Evolutionary conservation across 2,113 vertebrate species (phyloP).

Genomic region (Scomber japonicus): DNA sequence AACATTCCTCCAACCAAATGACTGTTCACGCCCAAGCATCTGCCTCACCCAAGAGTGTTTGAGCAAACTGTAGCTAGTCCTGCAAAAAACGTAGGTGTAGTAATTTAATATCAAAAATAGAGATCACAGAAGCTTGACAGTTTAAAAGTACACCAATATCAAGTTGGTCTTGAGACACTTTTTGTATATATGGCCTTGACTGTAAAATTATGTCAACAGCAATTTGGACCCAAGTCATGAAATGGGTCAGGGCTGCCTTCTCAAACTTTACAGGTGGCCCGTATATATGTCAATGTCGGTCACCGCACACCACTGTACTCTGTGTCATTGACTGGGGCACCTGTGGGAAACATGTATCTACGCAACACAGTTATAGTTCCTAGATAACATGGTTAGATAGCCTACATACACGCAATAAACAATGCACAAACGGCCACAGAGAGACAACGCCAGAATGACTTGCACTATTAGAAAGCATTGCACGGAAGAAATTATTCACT

Average conservation of each 20-base stretch:
- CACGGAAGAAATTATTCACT: neutral
- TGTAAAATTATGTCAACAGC: slow-evolving; percentile 18
- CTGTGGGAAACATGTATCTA: slow-evolving; percentile 46
- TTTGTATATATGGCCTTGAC: neutral
- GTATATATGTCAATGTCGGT: slow-evolving; percentile 26
- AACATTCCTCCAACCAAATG: neutral
- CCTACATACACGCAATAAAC: slow-evolving; percentile 40
- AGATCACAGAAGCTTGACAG: neutral
- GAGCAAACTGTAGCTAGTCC: neutral
- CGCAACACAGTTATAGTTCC: neutral
- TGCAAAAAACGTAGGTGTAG: neutral
- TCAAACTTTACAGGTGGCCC: slow-evolving; percentile 1
- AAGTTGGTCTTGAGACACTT: neutral
- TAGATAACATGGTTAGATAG: slow-evolving; percentile 38
- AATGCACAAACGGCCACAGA: neutral
- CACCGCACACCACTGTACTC: neutral
- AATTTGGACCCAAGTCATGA: slow-evolving; percentile 25
- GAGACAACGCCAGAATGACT: neutral
- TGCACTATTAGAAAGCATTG: neutral
- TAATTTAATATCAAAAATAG: neutral
- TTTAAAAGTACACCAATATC: neutral
- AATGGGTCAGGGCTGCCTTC: slow-evolving; percentile 29
- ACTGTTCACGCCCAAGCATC: neutral
- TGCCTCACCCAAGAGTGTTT: neutral
- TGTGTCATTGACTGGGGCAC: slow-evolving; percentile 26